Evolutionary conservation across 64 coral and sea anemone genomes (phyloP).

Genomic region (Astreopora myriophthalma): DNA sequence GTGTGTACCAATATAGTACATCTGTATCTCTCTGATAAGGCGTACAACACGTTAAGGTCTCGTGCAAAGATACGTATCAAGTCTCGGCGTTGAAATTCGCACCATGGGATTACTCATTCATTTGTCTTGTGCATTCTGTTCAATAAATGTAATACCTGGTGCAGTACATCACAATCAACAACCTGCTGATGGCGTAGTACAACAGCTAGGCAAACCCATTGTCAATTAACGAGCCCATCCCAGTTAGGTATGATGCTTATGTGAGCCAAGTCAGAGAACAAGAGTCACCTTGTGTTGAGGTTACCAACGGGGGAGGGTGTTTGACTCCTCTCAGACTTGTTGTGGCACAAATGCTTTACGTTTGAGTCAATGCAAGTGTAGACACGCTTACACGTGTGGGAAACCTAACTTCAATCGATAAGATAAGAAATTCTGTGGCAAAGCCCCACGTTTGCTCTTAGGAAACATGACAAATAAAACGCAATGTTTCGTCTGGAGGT

Average conservation of each 20-base stretch:
- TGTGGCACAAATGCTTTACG: slow-evolving; percentile 47
- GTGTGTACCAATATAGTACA: slow-evolving; percentile 69
- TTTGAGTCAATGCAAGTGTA: slow-evolving; percentile 70
- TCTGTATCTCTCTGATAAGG: slow-evolving; percentile 39
- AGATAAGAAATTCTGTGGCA: slow-evolving; percentile 18
- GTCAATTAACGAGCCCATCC: background rate
- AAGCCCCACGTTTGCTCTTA: slow-evolving; percentile 90
- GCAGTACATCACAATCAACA: background rate
- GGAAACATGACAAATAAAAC: slow-evolving; percentile 69
- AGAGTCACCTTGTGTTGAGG: background rate
- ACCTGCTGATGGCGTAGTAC: background rate
- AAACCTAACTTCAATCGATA: slow-evolving; percentile 73
- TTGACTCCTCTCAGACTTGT: background rate
- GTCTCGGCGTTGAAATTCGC: slow-evolving; percentile 30
- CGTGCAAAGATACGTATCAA: slow-evolving; percentile 57
- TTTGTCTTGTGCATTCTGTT: slow-evolving; percentile 37
- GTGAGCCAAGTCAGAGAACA: background rate
- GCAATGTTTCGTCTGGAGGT: slow-evolving; percentile 53
- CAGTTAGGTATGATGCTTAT: slow-evolving; percentile 24
- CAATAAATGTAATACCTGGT: slow-evolving; percentile 43
- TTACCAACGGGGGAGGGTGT: background rate
- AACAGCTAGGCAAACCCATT: background rate
- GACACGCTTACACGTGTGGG: slow-evolving; percentile 83
- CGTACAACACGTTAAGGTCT: slow-evolving; percentile 54
- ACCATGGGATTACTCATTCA: slow-evolving; percentile 39